These are phyloP conservation scores for Jaculus jaculus DNA, from an alignment of 2,113 vertebrate genomes.

Conservation along the genomic window DNA sequence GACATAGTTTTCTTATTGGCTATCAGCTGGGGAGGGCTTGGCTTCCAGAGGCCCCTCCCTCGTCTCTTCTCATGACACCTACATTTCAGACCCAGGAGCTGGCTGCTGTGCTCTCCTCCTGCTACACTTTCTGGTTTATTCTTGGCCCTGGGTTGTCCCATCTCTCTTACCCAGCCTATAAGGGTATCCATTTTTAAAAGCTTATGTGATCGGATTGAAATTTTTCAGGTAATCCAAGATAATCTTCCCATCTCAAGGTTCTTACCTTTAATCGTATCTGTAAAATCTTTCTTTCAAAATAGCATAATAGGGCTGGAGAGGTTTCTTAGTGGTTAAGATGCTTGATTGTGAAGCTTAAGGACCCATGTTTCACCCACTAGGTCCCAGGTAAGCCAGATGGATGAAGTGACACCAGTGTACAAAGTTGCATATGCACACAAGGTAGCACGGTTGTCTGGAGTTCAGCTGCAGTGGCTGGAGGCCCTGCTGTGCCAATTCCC, in stretches of 20 bases:
- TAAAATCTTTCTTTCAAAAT: neutral
- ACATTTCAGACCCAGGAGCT: neutral
- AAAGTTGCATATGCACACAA: too few relatives aligned
- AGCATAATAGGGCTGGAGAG: too few relatives aligned
- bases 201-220: neutral
- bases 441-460: too few relatives aligned
- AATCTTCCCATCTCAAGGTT: neutral
- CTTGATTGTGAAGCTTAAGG: too few relatives aligned
- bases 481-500: too few relatives aligned
- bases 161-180: neutral
- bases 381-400: too few relatives aligned
- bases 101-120: neutral
- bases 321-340: too few relatives aligned
- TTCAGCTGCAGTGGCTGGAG: too few relatives aligned
- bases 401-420: too few relatives aligned
- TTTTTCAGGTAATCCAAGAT: neutral
- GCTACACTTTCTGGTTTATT: neutral
- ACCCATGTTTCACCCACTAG: too few relatives aligned
- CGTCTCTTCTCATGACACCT: neutral
- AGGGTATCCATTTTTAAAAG: neutral
- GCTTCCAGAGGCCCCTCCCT: neutral
- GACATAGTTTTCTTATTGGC: fast-evolving
- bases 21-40: neutral
- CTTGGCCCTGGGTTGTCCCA: neutral
- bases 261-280: neutral